A percentile compares a stretch with the other conserved stretches of the same genome.
Evolutionary conservation across 2,888 invertebrate species (phyloP).

Genomic region (Auanema freiburgensis): DNA sequence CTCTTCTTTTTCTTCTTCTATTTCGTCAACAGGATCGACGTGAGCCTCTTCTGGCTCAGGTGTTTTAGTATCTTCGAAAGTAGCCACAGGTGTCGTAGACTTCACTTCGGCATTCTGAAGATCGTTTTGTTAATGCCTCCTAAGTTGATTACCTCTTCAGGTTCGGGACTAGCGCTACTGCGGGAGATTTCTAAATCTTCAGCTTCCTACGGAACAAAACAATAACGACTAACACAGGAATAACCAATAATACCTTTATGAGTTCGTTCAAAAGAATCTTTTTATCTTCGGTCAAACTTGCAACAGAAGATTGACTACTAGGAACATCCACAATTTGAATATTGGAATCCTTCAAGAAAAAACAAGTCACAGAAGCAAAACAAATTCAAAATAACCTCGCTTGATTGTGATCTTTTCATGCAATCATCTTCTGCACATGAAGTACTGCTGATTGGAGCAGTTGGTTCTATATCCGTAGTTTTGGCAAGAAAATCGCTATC

Average conservation of each 20-base stretch:
- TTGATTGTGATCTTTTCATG: constrained; percentile 5
- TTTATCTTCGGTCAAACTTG: constrained; percentile 16
- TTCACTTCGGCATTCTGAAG: no score
- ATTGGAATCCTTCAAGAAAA: not conserved
- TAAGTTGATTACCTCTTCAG: no score
- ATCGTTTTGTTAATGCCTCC: no score
- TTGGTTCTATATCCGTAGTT: not conserved
- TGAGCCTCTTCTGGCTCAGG: no score
- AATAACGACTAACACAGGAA: not conserved
- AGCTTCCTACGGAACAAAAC: not conserved
- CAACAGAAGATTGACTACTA: constrained; percentile 7
- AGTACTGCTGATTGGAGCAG: not conserved
- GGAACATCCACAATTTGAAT: constrained; percentile 3
- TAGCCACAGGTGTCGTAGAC: no score
- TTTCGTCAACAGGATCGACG: no score
- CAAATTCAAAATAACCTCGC: constrained; percentile 10
- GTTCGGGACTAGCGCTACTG: no score
- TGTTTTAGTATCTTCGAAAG: no score
- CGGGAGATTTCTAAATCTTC: no score
- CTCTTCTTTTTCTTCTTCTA: no score
- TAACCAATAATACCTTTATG: constrained; percentile 9
- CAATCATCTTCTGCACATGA: not conserved
- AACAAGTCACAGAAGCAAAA: not conserved
- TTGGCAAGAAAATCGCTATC: not conserved
- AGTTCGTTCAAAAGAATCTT: constrained; percentile 13